A percentile compares a stretch with the other conserved stretches of the same genome.
These are phyloP conservation scores for Scaptomyza montana DNA, from an alignment of 1,140 invertebrate genomes.

Conservation along the genomic window DNA sequence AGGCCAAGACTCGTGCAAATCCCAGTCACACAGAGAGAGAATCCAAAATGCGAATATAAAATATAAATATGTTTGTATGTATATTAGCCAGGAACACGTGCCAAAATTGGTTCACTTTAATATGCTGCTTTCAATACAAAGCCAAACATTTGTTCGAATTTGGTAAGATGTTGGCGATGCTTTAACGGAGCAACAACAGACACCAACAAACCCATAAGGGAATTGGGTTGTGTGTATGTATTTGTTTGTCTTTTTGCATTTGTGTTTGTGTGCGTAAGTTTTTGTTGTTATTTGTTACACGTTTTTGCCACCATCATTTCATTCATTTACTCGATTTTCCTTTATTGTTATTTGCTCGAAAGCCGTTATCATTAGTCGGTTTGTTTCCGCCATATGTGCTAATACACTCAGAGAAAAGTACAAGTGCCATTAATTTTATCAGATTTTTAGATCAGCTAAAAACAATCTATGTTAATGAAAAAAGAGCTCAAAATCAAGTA, in stretches of 20 bases:
- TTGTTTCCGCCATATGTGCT: constrained; percentile 72
- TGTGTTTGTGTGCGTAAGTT: constrained; percentile 37
- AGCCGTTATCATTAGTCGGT: constrained; percentile 80
- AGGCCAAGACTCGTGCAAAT: constrained; percentile 16
- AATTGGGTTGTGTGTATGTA: neutral
- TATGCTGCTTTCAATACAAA: constrained; percentile 51
- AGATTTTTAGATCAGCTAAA: too few relatives aligned
- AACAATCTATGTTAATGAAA: too few relatives aligned
- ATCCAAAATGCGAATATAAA: constrained; percentile 1
- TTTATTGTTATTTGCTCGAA: constrained; percentile 81
- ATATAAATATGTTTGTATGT: neutral
- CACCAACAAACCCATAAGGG: neutral
- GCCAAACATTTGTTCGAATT: constrained; percentile 57
- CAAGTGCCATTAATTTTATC: too few relatives aligned
- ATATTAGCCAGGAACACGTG: constrained; percentile 41
- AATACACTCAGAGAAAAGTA: neutral
- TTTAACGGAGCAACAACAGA: neutral
- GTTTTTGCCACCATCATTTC: constrained; percentile 73
- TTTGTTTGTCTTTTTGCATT: neutral
- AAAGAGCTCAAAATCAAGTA: too few relatives aligned
- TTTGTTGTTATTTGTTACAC: constrained; percentile 74
- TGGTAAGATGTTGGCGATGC: constrained; percentile 20
- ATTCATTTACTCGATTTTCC: constrained; percentile 80
- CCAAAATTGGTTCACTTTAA: constrained; percentile 69
- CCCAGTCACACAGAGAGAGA: neutral